Base-by-base conservation (phyloP, 2,113 vertebrate species). In the Vidua chalybeata region DNA sequence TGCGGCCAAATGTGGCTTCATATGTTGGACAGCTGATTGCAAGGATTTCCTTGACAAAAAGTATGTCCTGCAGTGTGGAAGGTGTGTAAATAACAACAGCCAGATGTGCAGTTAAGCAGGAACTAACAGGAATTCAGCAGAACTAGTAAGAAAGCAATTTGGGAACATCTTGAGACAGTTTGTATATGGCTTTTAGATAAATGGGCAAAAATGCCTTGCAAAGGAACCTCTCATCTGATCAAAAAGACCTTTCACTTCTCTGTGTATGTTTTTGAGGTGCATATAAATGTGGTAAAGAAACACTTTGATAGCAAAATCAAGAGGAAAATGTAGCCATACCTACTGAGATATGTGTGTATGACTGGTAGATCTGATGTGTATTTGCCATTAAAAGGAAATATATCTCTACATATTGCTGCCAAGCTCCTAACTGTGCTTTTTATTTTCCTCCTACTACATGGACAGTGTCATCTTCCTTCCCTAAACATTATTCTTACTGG, bases 351-450 rank as follows among this genome's bases (percentile, higher is more conserved):
- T 7, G 26, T 28, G 11, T 77, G 31, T 56, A 17, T 69, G 51
- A 62, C 51, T 78, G 78, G 17, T 59, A 74, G 35, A 51, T 31
- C 48, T 5, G 1, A 43, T 95, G 67, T n/a, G 5, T 54, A 62
- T 51, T 69, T 90, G 48, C 59, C 92, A 95, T 86, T 96, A 66
- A 96, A 94, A 89, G 84, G 71, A 84, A 84, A 74, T 82, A 33
- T 67, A 54, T 77, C 31, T 81, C 24, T 52, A 55, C 7, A 33
- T 76, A 62, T 59, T 95, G 77, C 73, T 97, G 67, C 73, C 72
- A 72, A 62, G 85, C 35, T 86, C 51, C 33, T 84, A 89, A 89
- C 7, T 51, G 33, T 87, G 61, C 30, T 68, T 77, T 84, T 69
- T 54, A 62, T 84, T 96, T 55, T 71, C 49, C 15, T 92, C 13